phyloP scores from a whole-genome alignment of 2,888 invertebrate genomes.

The Mythimna albipuncta region DNA sequence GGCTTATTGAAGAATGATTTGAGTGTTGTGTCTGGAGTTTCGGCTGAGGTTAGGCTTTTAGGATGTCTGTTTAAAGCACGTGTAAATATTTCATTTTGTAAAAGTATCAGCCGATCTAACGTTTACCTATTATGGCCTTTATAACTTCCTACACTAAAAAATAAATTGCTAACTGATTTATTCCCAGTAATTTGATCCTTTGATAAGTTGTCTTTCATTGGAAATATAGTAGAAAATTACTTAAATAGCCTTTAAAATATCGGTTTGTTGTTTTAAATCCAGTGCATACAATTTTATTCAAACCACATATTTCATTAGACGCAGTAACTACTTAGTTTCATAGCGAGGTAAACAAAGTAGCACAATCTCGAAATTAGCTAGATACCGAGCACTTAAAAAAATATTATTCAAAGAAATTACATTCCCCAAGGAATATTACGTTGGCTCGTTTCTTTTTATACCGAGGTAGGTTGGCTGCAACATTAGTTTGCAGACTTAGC shows the following conservation, averaged over 20 bases:
- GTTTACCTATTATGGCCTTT: too few relatives aligned
- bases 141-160: not conserved
- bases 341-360: slow-evolving; percentile 53
- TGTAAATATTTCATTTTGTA: too few relatives aligned
- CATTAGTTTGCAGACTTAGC: slow-evolving; percentile 83
- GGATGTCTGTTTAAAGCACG: too few relatives aligned
- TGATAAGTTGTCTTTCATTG: not conserved
- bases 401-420: slow-evolving; percentile 76
- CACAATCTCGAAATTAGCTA: slow-evolving; percentile 61
- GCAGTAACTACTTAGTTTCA: slow-evolving; percentile 38
- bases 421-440: slow-evolving; percentile 75
- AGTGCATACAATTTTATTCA: slow-evolving; percentile 8
- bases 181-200: too few relatives aligned
- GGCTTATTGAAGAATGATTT: not conserved
- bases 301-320: slow-evolving; percentile 25
- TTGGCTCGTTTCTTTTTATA: slow-evolving; percentile 78
- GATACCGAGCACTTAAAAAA: slow-evolving; percentile 68
- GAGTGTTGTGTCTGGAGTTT: slow-evolving; percentile 14
- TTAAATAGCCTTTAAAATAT: not conserved
- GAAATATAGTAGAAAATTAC: too few relatives aligned
- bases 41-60: not conserved
- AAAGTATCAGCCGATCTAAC: too few relatives aligned
- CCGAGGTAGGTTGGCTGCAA: slow-evolving; percentile 76
- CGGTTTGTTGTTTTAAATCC: not conserved
- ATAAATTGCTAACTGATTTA: not conserved